Conservation (phyloP, 2,888 invertebrate species). For the Brachyptera putata region DNA sequence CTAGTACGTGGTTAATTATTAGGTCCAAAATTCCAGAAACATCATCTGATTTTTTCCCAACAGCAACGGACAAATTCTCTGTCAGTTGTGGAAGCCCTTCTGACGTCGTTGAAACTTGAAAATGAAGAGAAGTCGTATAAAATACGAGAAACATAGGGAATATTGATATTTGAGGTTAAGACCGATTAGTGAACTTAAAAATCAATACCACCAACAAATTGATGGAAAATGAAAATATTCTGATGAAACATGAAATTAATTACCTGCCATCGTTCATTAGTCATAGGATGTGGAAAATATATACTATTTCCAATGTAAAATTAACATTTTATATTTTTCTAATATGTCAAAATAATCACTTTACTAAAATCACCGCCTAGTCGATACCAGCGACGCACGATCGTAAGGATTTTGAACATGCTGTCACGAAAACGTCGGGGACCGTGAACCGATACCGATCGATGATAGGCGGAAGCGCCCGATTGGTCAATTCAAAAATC, state of each 20-base stretch:
- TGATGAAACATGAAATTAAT: background rate
- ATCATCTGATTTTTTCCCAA: slow-evolving; percentile 35
- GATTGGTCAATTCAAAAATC: slow-evolving; percentile 30
- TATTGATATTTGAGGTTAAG: slow-evolving; percentile 14
- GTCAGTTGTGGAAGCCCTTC: slow-evolving; percentile 35
- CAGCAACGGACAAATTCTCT: slow-evolving; percentile 35
- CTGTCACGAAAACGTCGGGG: background rate
- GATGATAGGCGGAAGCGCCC: slow-evolving; percentile 23
- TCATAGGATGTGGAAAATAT: slow-evolving; percentile 8
- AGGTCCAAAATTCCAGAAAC: slow-evolving; percentile 31
- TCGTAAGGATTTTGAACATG: background rate
- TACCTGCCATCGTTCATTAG: slow-evolving; percentile 11
- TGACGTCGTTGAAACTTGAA: slow-evolving; percentile 29
- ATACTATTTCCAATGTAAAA: background rate
- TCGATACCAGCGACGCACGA: background rate
- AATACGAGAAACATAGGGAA: background rate
- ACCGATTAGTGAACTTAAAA: background rate
- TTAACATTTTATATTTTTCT: slow-evolving; percentile 20
- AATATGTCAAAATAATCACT: background rate
- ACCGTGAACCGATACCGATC: slow-evolving; percentile 29
- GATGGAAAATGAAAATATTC: background rate
- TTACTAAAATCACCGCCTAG: background rate
- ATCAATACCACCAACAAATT: slow-evolving; percentile 7
- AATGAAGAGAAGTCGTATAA: slow-evolving; percentile 30
- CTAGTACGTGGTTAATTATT: slow-evolving; percentile 25